phyloP scores from a whole-genome alignment of 2,113 vertebrate genomes.

The Rhinopomastus cyanomelas region DNA sequence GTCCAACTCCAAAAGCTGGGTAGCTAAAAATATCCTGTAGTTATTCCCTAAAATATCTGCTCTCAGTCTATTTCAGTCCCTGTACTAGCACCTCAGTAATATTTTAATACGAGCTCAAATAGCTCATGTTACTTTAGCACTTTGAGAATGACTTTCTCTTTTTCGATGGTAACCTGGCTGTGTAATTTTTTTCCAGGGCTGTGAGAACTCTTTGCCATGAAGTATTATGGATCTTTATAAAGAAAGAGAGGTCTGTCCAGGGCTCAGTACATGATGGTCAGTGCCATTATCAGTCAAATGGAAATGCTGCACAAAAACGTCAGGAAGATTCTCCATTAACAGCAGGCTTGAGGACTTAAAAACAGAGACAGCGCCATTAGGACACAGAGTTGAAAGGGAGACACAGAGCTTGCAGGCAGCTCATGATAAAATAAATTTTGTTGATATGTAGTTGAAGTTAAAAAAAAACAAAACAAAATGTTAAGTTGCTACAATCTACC shows the following conservation, averaged over 20 bases:
- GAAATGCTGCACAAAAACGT: conserved; percentile 13
- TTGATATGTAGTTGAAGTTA: conserved; percentile 5
- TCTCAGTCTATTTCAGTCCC: background rate
- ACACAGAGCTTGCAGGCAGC: background rate
- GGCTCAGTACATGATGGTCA: conserved; percentile 33
- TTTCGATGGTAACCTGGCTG: background rate
- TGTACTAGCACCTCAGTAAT: background rate
- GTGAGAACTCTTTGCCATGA: background rate
- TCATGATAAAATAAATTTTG: conserved; percentile 16
- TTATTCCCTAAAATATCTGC: background rate
- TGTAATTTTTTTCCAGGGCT: background rate
- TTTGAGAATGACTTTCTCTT: background rate
- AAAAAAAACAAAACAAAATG: background rate
- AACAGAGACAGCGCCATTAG: background rate
- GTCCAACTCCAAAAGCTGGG: background rate
- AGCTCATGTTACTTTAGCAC: background rate
- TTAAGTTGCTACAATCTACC: background rate
- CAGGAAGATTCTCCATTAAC: conserved; percentile 28
- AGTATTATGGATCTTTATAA: background rate
- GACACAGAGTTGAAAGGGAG: conserved; percentile 12
- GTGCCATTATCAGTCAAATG: conserved; percentile 40
- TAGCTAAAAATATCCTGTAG: conserved; percentile 6
- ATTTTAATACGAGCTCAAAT: background rate
- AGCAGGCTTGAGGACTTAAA: conserved; percentile 17
- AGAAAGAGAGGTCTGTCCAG: conserved; percentile 20